Percentiles rank a stretch among this genome's conserved stretches.
Conservation (phyloP, 1,140 invertebrate genomes). For the Sitophilus oryzae region DNA sequence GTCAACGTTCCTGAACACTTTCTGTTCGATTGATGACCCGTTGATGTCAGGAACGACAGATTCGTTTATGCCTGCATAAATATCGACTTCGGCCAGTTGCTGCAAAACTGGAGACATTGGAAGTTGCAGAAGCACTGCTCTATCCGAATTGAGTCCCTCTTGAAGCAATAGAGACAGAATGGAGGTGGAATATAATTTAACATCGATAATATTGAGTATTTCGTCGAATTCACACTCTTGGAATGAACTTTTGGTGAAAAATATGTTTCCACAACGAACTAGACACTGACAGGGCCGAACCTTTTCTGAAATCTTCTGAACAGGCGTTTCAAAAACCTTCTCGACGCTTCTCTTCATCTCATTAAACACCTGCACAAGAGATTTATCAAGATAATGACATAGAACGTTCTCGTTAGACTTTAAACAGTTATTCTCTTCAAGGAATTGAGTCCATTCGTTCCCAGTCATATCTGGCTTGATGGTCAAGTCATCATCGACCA, state of each 20-base stretch:
- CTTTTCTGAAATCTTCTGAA: slow-evolving; percentile 49
- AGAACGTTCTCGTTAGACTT: slow-evolving; percentile 65
- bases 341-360: slow-evolving; percentile 62
- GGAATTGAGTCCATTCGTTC: slow-evolving; percentile 74
- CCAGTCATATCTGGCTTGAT: slow-evolving; percentile 56
- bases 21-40: slow-evolving; percentile 29
- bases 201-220: slow-evolving; percentile 52
- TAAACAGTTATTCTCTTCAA: slow-evolving; percentile 66
- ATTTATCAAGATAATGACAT: slow-evolving; percentile 67
- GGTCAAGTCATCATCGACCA: slow-evolving; percentile 60
- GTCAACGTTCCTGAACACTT: slow-evolving; percentile 58
- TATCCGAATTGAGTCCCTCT: slow-evolving; percentile 49
- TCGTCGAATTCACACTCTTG: slow-evolving; percentile 35
- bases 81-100: slow-evolving; percentile 46
- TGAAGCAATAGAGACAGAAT: slow-evolving; percentile 69
- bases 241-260: slow-evolving; percentile 26
- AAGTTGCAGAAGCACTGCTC: slow-evolving; percentile 60
- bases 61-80: slow-evolving; percentile 49
- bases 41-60: slow-evolving; percentile 25
- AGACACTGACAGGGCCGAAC: slow-evolving; percentile 8
- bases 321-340: slow-evolving; percentile 64
- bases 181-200: slow-evolving; percentile 74
- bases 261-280: slow-evolving; percentile 28
- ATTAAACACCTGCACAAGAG: slow-evolving; percentile 75
- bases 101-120: slow-evolving; percentile 49